Evolutionary conservation across 2,113 vertebrate species (phyloP), one percentile per base, ranked within the genome.

Genomic region (Eleginops maclovinus): DNA sequence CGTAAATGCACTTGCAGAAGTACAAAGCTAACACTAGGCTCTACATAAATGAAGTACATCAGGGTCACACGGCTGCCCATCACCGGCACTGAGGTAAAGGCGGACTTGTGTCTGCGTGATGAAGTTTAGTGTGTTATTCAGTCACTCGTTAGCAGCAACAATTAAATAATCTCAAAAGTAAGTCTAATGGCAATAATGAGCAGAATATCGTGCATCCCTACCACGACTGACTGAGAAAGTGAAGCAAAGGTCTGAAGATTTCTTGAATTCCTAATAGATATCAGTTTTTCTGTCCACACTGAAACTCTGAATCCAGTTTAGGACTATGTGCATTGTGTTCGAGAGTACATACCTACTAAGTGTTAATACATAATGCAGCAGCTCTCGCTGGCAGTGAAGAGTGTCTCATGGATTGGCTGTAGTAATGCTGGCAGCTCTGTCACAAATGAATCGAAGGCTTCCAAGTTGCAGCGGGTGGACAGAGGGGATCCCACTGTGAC

Each of bases 401-500:
- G 66, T 82, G 87, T 84, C 75, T 68, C 70, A 28, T 2, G 69
- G 68, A 84, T 79, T 50, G 81, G 70, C 66, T 11, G 50, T 11
- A 72, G 61, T 47, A 26, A 77, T n/a, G 44, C 68, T 41, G 81
- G 62, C 79, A n/a, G 63, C 55, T 44, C 72, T 56, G 71, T 82
- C 82, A 62, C 59, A 82, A 87, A 86, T 79, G 70, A 86, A 72
- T 63, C 8, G 44, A 74, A 64, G 1, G 85, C 87, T 82, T 79
- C 69, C 84, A 77, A 87, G 75, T 81, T 87, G 67, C 77, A 41
- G 82, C 21, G 81, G 76, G 81, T 13, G 75, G 87, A 86, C 81
- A 26, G 88, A 85, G 82, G 88, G 86, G 84, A 81, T 83, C 86
- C 89, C 83, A 86, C 85, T 90, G 88, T 91, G 87, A 91, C 91